Base-by-base conservation (phyloP, 37 sponge, comb jelly and placozoan genomes). In the Cladorhizidae sp. region DNA sequence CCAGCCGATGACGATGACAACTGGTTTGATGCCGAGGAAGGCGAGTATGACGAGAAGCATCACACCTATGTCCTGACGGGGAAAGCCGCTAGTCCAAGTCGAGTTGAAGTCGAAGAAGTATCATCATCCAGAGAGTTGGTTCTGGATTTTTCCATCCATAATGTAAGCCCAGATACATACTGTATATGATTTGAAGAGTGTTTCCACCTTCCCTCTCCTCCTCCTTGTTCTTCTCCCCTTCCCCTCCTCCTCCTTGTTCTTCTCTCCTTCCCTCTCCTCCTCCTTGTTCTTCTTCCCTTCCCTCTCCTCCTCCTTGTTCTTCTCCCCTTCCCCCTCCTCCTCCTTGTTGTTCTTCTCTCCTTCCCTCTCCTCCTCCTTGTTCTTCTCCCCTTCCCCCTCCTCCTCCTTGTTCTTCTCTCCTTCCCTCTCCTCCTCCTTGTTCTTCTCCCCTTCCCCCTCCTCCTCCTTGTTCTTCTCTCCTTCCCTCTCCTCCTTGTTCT, bases 1-100 rank as follows among this genome's bases (percentile, higher is more conserved):
- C 5, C 68, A 67, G 68, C 39, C 9, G 74, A 29, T 51, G 49
- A 11, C 26, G 86, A 70, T 35, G 83, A 82, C 29, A 84, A 80
- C 38, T 92, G 70, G 72, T 73, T 56, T 33, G 87, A 88, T 51
- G 92, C 92, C 15, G 86, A 86, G 57, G 92, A 92, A 70, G 77
- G 92, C 42, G 87, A 68, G 56, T 78, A 43, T 57, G 58, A 77
- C 29, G 77, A 81, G 29, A 54, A 35, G 50, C 36, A 5, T 31
- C 58, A n/a, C 12, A 9, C 40, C 69, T 68, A 6, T 5, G 61
- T 28, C 15, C 15, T 28, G 3, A 12, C 18, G 28, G 28, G 61
- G n/a, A n/a, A n/a, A n/a, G n/a, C n/a, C n/a, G n/a, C n/a, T n/a
- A n/a, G n/a, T n/a, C n/a, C n/a, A n/a, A n/a, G n/a, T n/a, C n/a